A percentile compares a stretch with the other conserved stretches of the same genome.
Conservation (phyloP, 2,113 vertebrate genomes). For the Poecilia latipinna region DNA sequence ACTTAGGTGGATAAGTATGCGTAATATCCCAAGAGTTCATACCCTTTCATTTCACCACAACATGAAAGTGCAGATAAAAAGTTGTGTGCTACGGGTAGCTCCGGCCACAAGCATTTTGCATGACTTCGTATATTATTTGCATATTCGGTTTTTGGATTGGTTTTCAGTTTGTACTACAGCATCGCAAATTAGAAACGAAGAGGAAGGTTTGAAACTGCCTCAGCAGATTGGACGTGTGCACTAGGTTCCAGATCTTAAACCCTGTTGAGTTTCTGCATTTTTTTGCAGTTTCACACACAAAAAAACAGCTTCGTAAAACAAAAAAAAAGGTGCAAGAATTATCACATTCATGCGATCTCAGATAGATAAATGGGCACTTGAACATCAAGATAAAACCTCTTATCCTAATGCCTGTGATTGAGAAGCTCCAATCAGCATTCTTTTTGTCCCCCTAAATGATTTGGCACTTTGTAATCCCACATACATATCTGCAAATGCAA, state of each 20-base stretch:
- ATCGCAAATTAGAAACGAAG: constrained; percentile 8
- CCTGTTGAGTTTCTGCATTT: not conserved
- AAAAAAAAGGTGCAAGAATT: not conserved
- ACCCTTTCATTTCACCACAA: not conserved
- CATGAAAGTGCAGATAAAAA: not conserved
- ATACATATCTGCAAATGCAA: not conserved
- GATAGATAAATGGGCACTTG: not conserved
- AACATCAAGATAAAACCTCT: not conserved
- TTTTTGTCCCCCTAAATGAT: not conserved
- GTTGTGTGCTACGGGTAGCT: not conserved
- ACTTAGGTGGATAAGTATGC: too few species aligned
- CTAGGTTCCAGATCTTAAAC: not conserved
- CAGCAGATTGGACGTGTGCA: not conserved
- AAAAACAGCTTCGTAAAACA: not conserved
- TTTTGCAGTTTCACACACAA: not conserved
- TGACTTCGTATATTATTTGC: constrained; percentile 21
- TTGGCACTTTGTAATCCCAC: not conserved
- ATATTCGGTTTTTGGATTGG: constrained; percentile 16
- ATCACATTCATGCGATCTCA: not conserved
- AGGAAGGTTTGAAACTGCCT: not conserved
- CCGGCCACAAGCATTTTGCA: constrained; percentile 21
- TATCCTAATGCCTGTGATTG: not conserved
- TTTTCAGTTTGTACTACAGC: not conserved
- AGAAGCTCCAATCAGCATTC: not conserved
- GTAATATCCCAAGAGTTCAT: not conserved